These are phyloP conservation scores for Enteromius trimaculatus DNA, from an alignment of 2,797 vertebrate genomes.

Conservation along the genomic window DNA sequence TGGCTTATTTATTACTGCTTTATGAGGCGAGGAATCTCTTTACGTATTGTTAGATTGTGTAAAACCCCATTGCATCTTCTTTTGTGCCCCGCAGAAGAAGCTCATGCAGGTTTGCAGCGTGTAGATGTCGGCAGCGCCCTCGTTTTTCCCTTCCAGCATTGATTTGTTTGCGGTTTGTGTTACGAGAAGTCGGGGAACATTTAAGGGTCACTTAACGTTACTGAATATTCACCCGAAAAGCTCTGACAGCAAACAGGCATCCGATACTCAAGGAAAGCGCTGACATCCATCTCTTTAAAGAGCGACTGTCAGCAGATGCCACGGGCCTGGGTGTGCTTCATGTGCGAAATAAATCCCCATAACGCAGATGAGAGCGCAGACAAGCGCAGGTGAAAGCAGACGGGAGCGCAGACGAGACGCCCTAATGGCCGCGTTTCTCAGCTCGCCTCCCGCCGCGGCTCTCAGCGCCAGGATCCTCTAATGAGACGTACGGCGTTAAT, in stretches of 20 bases:
- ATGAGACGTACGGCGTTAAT: constrained; percentile 80
- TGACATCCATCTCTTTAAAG: constrained; percentile 43
- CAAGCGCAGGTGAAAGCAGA: not conserved
- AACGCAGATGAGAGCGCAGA: not conserved
- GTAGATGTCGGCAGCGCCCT: not conserved
- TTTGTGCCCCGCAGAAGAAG: not conserved
- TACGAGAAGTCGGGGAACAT: constrained; percentile 13
- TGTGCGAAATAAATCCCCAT: constrained; percentile 70
- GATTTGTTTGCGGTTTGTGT: constrained; percentile 29
- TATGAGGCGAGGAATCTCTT: not conserved
- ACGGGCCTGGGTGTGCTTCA: constrained; percentile 73
- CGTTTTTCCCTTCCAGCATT: not conserved
- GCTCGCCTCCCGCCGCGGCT: constrained; percentile 72
- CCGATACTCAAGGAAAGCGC: constrained; percentile 13
- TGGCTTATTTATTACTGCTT: not conserved
- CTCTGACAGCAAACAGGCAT: constrained; percentile 30
- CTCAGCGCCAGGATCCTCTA: constrained; percentile 76
- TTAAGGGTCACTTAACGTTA: constrained; percentile 32
- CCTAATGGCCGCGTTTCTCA: constrained; percentile 71
- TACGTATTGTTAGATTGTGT: not conserved
- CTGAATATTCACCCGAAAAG: not conserved
- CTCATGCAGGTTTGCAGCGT: not conserved
- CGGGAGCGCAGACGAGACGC: constrained; percentile 60
- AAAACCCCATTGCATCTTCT: not conserved
- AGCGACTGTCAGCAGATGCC: constrained; percentile 13